Evolutionary conservation across 2,113 vertebrate species (phyloP).

Genomic region (Syngnathus typhle): DNA sequence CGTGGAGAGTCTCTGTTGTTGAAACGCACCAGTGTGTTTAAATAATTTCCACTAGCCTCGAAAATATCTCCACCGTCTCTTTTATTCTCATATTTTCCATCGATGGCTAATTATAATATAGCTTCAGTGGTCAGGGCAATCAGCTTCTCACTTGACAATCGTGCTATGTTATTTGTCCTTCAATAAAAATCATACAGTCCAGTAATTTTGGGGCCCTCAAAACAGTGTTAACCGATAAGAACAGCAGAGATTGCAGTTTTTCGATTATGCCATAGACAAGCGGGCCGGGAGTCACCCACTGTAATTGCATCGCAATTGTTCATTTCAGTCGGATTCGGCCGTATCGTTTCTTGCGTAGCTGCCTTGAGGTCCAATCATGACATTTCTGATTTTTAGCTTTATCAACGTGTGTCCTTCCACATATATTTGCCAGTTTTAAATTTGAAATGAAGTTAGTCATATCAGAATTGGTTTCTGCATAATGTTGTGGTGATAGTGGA

Average conservation of each 20-base stretch:
- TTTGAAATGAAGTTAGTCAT: constrained; percentile 45
- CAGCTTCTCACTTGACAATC: not conserved
- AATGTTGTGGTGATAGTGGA: constrained; percentile 50
- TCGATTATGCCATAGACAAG: not conserved
- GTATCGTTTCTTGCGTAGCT: not conserved
- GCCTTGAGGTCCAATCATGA: not conserved
- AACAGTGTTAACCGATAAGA: not conserved
- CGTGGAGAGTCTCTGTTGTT: too few species aligned
- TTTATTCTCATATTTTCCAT: too few species aligned
- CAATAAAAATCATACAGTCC: not conserved
- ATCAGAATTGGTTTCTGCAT: constrained; percentile 42
- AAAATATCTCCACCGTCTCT: too few species aligned
- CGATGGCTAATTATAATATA: not conserved
- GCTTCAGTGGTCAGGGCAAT: not conserved
- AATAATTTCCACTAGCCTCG: too few species aligned
- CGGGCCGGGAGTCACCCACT: not conserved
- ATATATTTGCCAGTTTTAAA: constrained; percentile 22
- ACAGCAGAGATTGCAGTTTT: not conserved
- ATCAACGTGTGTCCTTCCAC: constrained; percentile 1
- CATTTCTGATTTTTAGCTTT: not conserved
- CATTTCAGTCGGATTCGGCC: not conserved
- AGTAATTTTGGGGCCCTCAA: not conserved
- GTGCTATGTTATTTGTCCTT: not conserved
- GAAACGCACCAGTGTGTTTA: too few species aligned
- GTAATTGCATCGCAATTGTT: not conserved